Evolutionary conservation across 2,888 invertebrate species (phyloP), one percentile per base, ranked within the genome.

Genomic region (Diaphora mendica): DNA sequence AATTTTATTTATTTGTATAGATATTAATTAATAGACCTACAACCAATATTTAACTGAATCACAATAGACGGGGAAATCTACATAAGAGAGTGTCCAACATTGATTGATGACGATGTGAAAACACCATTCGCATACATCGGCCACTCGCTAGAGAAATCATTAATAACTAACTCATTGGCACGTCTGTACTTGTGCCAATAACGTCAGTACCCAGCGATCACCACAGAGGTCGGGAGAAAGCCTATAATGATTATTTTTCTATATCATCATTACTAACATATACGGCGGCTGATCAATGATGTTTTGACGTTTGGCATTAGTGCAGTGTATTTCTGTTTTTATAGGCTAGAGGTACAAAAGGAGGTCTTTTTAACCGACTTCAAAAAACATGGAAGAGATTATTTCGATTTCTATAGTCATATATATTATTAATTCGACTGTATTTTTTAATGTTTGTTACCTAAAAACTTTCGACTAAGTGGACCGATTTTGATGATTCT

Each of bases 181-280:
- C 83, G 74, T 85, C 78, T 80, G 82, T 82, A 84, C 82, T 81
- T 81, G 75, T 87, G 88, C 88, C 89, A 89, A 91, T 91, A 90
- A 89, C 82, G 75, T 78, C 75, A 71, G 80, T 73, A 74, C 74
- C 79, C 77, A 82, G 73, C 79, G 80, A 78, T 81, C 79, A 76
- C 70, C 59, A 26, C 30, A 83, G 82, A 83, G 88, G 87, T 86
- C 86, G 77, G 78, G 90, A 87, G 92, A 92, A 92, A 92, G 91
- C 86, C 77, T 74, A 83, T 75, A 72, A 77, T 76, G 71, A 33
- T 44, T 68, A 80, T 75, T 82, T 85, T 80, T 42, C 68, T 75
- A 79, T 74, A 78, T 71, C 78, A 79, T 79, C 82, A 85, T 79
- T 80, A 70, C 64, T 62, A 15, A 26, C 26, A 59, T 26, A 26